Evolutionary conservation across 1,140 invertebrate species (phyloP).

Genomic region (Drosophila serrata): DNA sequence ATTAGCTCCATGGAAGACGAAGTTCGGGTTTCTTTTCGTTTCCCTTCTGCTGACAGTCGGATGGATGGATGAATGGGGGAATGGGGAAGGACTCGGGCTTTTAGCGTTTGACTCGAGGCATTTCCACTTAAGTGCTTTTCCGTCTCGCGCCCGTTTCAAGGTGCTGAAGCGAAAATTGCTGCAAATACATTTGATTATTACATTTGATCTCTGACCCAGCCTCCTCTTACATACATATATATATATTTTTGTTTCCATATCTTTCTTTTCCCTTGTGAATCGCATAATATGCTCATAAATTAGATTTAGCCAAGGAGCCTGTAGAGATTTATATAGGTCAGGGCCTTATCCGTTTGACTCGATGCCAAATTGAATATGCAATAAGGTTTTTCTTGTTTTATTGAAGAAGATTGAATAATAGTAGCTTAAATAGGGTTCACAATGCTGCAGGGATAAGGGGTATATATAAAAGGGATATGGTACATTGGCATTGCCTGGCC

Average conservation of each 20-base stretch:
- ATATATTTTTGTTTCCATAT: not conserved
- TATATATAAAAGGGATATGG: slow-evolving; percentile 18
- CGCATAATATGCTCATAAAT: slow-evolving; percentile 80
- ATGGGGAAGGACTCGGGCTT: slow-evolving; percentile 32
- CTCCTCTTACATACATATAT: slow-evolving; percentile 1
- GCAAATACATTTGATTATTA: slow-evolving; percentile 77
- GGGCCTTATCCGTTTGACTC: slow-evolving; percentile 32
- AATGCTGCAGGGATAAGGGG: slow-evolving; percentile 15
- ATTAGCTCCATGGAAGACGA: slow-evolving; percentile 55
- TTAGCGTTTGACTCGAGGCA: slow-evolving; percentile 78
- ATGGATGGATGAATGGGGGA: slow-evolving; percentile 7
- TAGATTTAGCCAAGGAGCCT: slow-evolving; percentile 61
- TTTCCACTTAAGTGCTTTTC: slow-evolving; percentile 78
- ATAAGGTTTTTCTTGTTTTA: slow-evolving; percentile 51
- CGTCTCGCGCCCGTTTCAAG: slow-evolving; percentile 60
- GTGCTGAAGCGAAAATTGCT: slow-evolving; percentile 70
- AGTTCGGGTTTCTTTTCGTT: slow-evolving; percentile 52
- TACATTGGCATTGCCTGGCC: not conserved
- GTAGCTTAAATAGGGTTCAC: slow-evolving; percentile 40
- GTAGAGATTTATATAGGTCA: slow-evolving; percentile 57
- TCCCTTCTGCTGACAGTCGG: slow-evolving; percentile 16
- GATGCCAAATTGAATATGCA: slow-evolving; percentile 53
- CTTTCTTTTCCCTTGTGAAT: slow-evolving; percentile 4
- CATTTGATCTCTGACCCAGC: slow-evolving; percentile 68
- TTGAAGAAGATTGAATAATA: slow-evolving; percentile 53